Evolutionary conservation across 2,888 invertebrate species (phyloP), one percentile per base, ranked within the genome.

Genomic region (Cryptocheilus praepositus): DNA sequence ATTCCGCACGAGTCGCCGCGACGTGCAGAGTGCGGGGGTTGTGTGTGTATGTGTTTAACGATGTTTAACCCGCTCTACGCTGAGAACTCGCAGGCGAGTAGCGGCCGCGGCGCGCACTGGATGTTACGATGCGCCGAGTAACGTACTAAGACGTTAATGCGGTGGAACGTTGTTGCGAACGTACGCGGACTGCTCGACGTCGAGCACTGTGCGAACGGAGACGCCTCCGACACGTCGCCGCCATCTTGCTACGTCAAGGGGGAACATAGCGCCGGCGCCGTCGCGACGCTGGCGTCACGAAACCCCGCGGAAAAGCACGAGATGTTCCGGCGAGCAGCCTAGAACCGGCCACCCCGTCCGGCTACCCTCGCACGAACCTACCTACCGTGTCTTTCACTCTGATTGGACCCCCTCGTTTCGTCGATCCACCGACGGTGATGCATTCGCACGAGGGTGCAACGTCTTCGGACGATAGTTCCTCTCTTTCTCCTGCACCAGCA

Each of bases 181-280:
- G 77, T 85, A 83, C 85, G 83, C 86, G 86, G 80, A 81, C 85
- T 85, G 84, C 81, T 81, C 86, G 84, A 83, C 83, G 82, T 84
- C 84, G 86, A 85, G 85, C 85, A 86, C 87, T 86, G 86, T 84
- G 82, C 80, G 79, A 80, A 82, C 83, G 83, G 83, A 85, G 89
- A 89, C 89, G 89, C 89, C 89, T 89, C 88, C 83, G 86, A 86
- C 82, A 82, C 85, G 84, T 81, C 85, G 85, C 84, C 85, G 85
- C 86, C 86, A 86, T 86, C 84, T 85, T 86, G 83, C 83, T 82
- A 85, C 85, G 85, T 85, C 83, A 82, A 82, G 73, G 76, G 70
- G 70, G 67, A 73, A 52, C 67, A 83, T 63, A 69, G 84, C 85
- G 84, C 83, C 84, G 84, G 82, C 87, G 36, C 36, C 36, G 86